These are phyloP conservation scores for Drosophila serrata DNA, from an alignment of 1,140 invertebrate species.

Conservation along the genomic window DNA sequence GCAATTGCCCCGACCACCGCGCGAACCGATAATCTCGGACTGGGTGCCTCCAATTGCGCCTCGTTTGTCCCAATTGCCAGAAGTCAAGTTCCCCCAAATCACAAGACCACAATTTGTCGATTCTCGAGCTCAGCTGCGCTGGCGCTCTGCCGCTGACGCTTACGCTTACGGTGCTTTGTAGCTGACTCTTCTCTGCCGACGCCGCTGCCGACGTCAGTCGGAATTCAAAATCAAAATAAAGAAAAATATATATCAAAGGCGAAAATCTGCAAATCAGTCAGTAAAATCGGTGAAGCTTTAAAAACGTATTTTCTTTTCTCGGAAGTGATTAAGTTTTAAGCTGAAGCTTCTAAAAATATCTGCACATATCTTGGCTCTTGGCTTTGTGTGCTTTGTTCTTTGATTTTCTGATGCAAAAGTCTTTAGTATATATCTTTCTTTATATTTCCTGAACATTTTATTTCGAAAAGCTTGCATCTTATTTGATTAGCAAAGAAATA, in stretches of 20 bases:
- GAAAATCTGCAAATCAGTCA: neutral
- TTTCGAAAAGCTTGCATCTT: neutral
- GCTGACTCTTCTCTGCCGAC: neutral
- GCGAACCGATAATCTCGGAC: conserved; percentile 59
- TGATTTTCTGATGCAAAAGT: neutral
- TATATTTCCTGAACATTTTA: neutral
- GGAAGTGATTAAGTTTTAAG: neutral
- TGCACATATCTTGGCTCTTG: neutral
- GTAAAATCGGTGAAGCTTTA: neutral
- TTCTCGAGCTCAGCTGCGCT: conserved; percentile 38
- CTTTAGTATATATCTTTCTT: neutral
- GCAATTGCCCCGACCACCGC: conserved; percentile 35
- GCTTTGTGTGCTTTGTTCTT: conserved; percentile 21
- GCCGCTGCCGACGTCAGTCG: neutral
- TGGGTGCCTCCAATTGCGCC: conserved; percentile 61
- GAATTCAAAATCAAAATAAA: conserved; percentile 14
- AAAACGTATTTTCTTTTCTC: neutral
- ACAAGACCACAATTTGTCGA: conserved; percentile 28
- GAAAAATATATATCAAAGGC: neutral
- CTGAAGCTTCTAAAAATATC: neutral
- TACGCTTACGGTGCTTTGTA: conserved; percentile 23
- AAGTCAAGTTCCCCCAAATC: conserved; percentile 23
- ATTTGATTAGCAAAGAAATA: neutral
- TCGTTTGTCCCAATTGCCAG: conserved; percentile 36
- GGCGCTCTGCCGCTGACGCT: conserved; percentile 36